Base-by-base conservation (phyloP, 2,888 invertebrate species). In the Lampropteryx suffumata region DNA sequence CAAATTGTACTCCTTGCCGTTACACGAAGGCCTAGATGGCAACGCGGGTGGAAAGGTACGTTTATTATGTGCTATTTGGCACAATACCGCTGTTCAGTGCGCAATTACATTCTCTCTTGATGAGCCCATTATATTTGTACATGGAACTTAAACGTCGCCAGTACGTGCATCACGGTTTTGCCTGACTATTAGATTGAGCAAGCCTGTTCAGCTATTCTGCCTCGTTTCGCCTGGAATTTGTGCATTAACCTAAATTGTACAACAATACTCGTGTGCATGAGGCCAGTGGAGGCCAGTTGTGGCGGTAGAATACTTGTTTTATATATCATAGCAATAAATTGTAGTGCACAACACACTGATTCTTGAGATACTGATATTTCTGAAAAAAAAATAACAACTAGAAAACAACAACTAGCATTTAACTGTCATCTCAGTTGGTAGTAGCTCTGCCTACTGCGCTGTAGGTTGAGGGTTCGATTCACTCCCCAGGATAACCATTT, bases 31-130 rank as follows among this genome's bases (percentile, higher is more conserved):
- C 81, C 79, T 80, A 80, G 74, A 79, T 82, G 76, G 73, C 65
- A 76, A 79, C 67, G 75, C 74, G 71, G 74, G 67, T 79, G 82
- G 77, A 82, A 82, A 84, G 71, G 70, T 76, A 69, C 66, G 58
- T 73, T 73, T 73, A 71, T 64, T 67, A 64, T 69, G 64, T 67
- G 71, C 66, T 74, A 74, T 75, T 73, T 72, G 73, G 71, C 69
- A 73, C 76, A 69, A 71, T 71, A 65, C 71, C 65, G 65, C 66
- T 67, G 61, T 48, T 48, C 41, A 41, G 45, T 60, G 62, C 61
- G 60, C 64, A 71, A 67, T 71, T 71, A 70, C 70, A 73, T 74
- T 70, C 69, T 69, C 68, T 65, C 65, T 67, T 74, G 73, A 74
- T 72, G 69, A 69, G 67, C 65, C 65, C 62, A 71, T 73, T 71